Conservation (phyloP, 2,888 invertebrate genomes). For the Sminthurides aquaticus region DNA sequence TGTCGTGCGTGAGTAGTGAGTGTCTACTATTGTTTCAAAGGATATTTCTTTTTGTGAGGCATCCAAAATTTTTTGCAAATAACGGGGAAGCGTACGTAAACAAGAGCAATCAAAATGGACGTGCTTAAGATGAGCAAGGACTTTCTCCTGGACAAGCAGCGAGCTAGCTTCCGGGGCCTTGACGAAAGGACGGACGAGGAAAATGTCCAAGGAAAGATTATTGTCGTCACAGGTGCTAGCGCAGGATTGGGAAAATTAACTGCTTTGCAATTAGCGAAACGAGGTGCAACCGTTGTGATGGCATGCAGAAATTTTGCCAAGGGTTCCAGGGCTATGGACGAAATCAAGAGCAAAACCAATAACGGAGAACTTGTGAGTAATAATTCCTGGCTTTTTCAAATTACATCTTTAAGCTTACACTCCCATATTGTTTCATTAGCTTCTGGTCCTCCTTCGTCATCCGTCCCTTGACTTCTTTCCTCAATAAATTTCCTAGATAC, state of each 20-base stretch:
- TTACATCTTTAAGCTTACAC: too few relatives aligned
- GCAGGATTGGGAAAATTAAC: constrained; percentile 27
- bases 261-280: constrained; percentile 31
- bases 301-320: constrained; percentile 24
- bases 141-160: constrained; percentile 21
- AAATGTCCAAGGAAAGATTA: constrained; percentile 22
- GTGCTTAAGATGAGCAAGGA: constrained; percentile 24
- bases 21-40: too few relatives aligned
- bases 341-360: constrained; percentile 23
- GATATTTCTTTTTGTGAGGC: too few relatives aligned
- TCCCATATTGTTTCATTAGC: too few relatives aligned
- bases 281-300: constrained; percentile 37
- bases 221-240: constrained; percentile 17
- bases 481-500: too few relatives aligned
- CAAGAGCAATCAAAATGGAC: constrained; percentile 9
- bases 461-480: too few relatives aligned
- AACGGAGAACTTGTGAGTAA: constrained; percentile 21
- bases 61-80: too few relatives aligned
- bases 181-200: constrained; percentile 21
- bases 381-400: too few relatives aligned
- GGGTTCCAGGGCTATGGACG: constrained; percentile 19
- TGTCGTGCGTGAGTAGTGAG: not conserved
- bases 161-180: constrained; percentile 20
- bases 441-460: too few relatives aligned
- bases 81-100: too few relatives aligned